Evolutionary conservation across 2,797 vertebrate species (phyloP).

Genomic region (Salmo trutta): DNA sequence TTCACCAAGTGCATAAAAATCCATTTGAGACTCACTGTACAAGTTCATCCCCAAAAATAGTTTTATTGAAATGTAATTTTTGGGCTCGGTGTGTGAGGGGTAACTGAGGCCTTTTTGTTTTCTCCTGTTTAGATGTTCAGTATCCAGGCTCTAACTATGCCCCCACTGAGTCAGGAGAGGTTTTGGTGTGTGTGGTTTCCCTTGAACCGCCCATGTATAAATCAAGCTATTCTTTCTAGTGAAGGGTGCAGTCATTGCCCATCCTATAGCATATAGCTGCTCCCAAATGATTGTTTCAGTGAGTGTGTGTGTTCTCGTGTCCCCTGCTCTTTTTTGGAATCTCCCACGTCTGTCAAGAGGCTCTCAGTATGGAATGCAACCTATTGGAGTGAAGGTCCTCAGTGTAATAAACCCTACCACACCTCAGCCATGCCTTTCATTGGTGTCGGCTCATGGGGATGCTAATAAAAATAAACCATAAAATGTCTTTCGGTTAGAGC

Average conservation of each 20-base stretch:
- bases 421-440: neutral
- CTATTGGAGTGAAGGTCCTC: constrained; percentile 29
- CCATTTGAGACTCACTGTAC: constrained; percentile 51
- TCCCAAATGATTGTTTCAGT: constrained; percentile 15
- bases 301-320: constrained; percentile 5
- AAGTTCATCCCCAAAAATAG: constrained; percentile 47
- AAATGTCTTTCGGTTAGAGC: too few relatives aligned
- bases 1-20: constrained; percentile 38
- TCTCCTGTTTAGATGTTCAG: constrained; percentile 58
- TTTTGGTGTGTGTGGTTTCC: constrained; percentile 25
- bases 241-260: constrained; percentile 22
- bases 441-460: neutral
- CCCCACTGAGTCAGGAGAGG: constrained; percentile 29
- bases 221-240: constrained; percentile 27
- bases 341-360: constrained; percentile 17
- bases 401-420: constrained; percentile 16
- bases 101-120: constrained; percentile 75
- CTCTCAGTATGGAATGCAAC: constrained; percentile 21
- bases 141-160: constrained; percentile 56
- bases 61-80: constrained; percentile 58
- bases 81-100: constrained; percentile 26
- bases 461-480: neutral
- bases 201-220: constrained; percentile 44
- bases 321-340: neutral
- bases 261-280: constrained; percentile 14